Conservation (phyloP, 2,888 invertebrate species). For the Drosophila stalkeri region DNA sequence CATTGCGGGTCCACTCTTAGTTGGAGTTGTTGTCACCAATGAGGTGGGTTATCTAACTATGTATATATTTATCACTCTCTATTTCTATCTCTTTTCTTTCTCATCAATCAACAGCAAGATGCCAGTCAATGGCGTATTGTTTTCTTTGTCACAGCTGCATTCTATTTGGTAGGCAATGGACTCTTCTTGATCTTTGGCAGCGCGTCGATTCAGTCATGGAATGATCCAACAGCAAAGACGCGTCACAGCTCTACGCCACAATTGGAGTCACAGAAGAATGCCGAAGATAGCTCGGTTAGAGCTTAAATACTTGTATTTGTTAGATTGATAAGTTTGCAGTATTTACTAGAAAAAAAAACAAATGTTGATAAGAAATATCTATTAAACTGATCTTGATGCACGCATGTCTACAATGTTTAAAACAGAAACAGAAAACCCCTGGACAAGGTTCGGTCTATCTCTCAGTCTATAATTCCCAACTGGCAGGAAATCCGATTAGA, state of each 20-base stretch:
- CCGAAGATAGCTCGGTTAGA: not conserved
- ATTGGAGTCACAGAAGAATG: conserved; percentile 17
- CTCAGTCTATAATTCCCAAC: too few species aligned
- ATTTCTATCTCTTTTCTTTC: not conserved
- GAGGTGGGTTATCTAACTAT: conserved; percentile 83
- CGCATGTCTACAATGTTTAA: not conserved
- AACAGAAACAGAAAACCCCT: not conserved
- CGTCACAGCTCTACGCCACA: conserved; percentile 57
- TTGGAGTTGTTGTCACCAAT: conserved; percentile 87
- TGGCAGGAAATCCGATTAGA: conserved; percentile 4
- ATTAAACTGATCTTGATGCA: not conserved
- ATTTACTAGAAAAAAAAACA: conserved; percentile 7
- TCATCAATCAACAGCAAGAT: conserved; percentile 86
- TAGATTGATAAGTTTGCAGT: not conserved
- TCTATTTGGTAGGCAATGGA: conserved; percentile 89
- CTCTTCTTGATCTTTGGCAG: conserved; percentile 90
- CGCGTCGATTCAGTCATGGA: conserved; percentile 89
- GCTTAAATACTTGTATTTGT: not conserved
- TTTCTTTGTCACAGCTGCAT: conserved; percentile 89
- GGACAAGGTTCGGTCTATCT: not conserved
- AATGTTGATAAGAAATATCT: not conserved
- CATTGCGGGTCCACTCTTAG: conserved; percentile 88
- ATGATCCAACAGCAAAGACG: conserved; percentile 85
- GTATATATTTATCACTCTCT: not conserved
- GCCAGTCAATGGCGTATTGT: conserved; percentile 90